These are phyloP conservation scores for Agelas oroides DNA, from an alignment of 37 sponge, comb jelly and placozoan species.

Conservation along the genomic window DNA sequence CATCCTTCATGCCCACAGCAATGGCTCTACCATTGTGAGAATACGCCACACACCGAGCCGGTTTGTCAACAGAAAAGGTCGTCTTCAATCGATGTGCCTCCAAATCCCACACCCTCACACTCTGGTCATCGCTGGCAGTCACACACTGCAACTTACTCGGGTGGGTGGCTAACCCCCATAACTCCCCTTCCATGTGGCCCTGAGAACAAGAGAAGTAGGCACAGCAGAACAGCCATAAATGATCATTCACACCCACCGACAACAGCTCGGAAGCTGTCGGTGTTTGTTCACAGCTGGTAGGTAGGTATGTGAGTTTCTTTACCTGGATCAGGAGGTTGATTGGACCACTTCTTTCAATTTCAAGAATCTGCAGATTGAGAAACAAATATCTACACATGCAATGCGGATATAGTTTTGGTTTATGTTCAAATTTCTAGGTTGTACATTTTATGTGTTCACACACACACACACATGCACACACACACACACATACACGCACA, in stretches of 20 bases:
- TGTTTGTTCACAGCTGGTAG: background rate
- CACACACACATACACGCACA: background rate
- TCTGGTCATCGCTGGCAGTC: constrained; percentile 90
- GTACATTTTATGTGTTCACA: too few species aligned
- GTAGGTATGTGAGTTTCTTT: background rate
- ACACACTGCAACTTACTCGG: constrained; percentile 67
- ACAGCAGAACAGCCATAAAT: background rate
- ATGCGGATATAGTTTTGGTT: too few species aligned
- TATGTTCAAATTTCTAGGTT: too few species aligned
- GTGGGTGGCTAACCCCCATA: constrained; percentile 93
- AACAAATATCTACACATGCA: background rate
- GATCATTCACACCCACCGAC: too few species aligned
- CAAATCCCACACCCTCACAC: constrained; percentile 90
- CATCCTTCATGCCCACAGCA: constrained; percentile 81
- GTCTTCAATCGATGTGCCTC: constrained; percentile 45
- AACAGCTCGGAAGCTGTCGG: background rate
- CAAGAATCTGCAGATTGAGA: constrained; percentile 63
- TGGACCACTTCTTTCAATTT: constrained; percentile 87
- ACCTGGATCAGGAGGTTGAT: constrained; percentile 81
- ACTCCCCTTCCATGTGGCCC: constrained; percentile 95
- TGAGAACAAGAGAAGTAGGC: background rate
- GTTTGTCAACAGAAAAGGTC: constrained; percentile 41
- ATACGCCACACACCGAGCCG: constrained; percentile 80
- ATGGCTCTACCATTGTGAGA: constrained; percentile 82
- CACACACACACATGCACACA: background rate